Evolutionary conservation across 2,113 vertebrate species (phyloP).

Genomic region (Muntiacus muntjak): DNA sequence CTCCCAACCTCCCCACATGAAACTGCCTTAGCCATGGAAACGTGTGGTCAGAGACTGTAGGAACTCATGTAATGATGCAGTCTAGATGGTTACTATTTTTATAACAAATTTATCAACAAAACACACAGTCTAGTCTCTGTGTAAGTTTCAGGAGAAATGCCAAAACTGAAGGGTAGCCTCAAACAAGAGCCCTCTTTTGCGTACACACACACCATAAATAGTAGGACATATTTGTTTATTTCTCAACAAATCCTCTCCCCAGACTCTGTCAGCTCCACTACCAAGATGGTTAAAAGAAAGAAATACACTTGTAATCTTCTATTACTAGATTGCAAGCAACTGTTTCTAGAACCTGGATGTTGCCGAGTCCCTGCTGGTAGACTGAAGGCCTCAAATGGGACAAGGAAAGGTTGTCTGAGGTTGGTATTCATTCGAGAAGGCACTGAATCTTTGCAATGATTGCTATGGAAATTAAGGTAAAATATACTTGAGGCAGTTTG

Average conservation of each 20-base stretch:
- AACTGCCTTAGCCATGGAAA: not conserved
- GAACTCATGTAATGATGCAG: not conserved
- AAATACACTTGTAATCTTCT: not conserved
- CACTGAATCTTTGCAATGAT: not conserved
- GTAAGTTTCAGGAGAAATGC: not conserved
- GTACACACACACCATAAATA: not conserved
- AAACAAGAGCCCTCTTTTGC: not conserved
- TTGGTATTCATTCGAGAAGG: not conserved
- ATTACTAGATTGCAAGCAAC: not conserved
- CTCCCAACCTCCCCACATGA: not conserved
- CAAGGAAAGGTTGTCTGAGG: not conserved
- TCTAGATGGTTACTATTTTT: not conserved
- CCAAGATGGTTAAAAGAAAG: not conserved
- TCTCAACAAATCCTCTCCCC: not conserved
- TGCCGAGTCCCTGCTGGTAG: not conserved
- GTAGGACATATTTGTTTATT: conserved; percentile 4
- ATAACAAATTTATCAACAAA: not conserved
- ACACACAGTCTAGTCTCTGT: not conserved
- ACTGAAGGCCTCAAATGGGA: not conserved
- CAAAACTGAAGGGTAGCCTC: not conserved
- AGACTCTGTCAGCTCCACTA: not conserved
- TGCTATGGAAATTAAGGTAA: not conserved
- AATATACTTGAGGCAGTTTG: not conserved
- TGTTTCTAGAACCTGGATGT: conserved; percentile 2
- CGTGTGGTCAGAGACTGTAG: not conserved